Percentiles rank a stretch among this genome's conserved stretches.
phyloP scores from a whole-genome alignment of 2,888 invertebrate species.

The Eupsilia transversa region DNA sequence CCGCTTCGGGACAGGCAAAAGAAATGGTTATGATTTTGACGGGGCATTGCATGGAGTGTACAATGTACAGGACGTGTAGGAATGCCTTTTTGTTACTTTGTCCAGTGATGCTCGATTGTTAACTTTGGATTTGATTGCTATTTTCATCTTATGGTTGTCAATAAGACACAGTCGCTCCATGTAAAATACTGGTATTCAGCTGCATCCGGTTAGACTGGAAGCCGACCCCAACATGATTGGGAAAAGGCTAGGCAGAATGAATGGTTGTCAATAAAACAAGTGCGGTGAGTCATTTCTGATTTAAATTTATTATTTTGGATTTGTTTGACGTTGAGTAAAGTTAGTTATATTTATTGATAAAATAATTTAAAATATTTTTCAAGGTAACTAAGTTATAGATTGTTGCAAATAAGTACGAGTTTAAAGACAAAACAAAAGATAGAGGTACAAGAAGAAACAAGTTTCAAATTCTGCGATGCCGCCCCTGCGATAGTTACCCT shows the following conservation, averaged over 20 bases:
- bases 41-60: constrained; percentile 13
- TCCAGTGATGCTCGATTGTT: background rate
- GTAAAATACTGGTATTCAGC: no score
- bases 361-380: background rate
- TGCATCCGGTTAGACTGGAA: no score
- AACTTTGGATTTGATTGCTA: constrained; percentile 3
- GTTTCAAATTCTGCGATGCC: constrained; percentile 13
- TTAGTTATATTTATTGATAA: background rate
- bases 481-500: background rate
- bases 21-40: constrained; percentile 48
- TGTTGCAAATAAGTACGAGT: no score
- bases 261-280: no score
- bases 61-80: background rate
- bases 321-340: background rate
- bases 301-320: background rate
- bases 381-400: no score
- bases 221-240: no score
- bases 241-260: no score
- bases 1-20: constrained; percentile 16
- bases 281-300: background rate
- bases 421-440: background rate
- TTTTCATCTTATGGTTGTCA: background rate
- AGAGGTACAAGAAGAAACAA: background rate
- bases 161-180: no score
- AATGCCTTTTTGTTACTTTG: constrained; percentile 1